Evolutionary conservation across 2,888 invertebrate genomes (phyloP), one percentile per base, ranked within the genome.

Genomic region (Cantharis flavilabris): DNA sequence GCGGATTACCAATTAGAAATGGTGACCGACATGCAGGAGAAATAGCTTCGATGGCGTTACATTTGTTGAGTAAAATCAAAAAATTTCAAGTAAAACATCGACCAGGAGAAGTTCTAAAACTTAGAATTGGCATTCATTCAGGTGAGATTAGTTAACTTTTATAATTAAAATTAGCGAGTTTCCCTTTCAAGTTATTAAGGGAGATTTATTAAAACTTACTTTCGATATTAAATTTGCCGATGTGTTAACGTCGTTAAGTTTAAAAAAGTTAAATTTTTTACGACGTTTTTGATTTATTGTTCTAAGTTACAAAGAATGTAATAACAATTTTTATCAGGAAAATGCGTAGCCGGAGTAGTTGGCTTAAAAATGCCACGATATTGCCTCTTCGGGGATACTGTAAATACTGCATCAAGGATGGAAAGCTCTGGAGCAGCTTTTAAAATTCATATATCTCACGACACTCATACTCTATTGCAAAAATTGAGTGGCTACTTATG

Each of bases 321-420:
- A 13, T 1, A 11, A 11, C 3, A 18, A 11, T 26, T 23, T 67
- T 67, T 67, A 13, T 64, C 11, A 87, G 94, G 94, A 0, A 94
- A 93, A 75, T 94, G 95, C 85, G 95, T 95, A 1, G 95, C 95
- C 0, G 96, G 96, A 1, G 95, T 96, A 7, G 95, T 96, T 0
- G 95, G 96, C 0, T 89, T 94, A 30, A 94, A 94, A 88, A 95
- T 96, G 95, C 95, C 96, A 0, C 90, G 95, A 0, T 96, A 95
- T 87, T 96, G 96, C 82, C 89, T 96, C 0, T 96, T 96, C 85
- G 96, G 96, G 0, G 95, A 96, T 85, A 95, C 95, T 0, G 95
- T 96, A 1, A 95, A 95, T 86, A 95, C 94, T 0, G 95, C 96
- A 0, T 94, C 94, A 0, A 88, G 95, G 49, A 95, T 96, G 95